These are phyloP conservation scores for Crenuchus spilurus DNA, from an alignment of 2,797 vertebrate species.

Conservation along the genomic window DNA sequence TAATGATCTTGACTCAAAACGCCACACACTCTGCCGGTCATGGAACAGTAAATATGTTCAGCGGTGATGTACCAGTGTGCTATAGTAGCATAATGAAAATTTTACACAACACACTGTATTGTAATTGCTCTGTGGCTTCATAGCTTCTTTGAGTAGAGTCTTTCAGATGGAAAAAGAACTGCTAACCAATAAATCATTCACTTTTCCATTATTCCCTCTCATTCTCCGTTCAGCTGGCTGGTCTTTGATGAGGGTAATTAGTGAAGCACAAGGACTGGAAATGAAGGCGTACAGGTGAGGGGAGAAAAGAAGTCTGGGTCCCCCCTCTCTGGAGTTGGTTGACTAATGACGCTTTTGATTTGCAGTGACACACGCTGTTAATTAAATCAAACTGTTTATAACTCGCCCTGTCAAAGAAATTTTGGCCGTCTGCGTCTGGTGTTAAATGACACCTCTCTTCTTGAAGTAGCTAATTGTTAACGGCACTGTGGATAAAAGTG, in stretches of 20 bases:
- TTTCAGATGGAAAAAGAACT: not conserved
- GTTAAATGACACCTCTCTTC: constrained; percentile 47
- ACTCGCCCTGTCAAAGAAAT: constrained; percentile 72
- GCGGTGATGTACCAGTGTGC: not conserved
- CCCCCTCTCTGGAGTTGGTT: constrained; percentile 60
- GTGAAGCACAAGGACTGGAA: constrained; percentile 27
- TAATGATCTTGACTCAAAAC: too few species aligned
- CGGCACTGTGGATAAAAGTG: not conserved
- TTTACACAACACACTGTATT: not conserved
- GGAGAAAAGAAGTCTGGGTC: constrained; percentile 48
- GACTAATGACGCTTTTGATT: constrained; percentile 80
- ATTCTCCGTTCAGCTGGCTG: constrained; percentile 8
- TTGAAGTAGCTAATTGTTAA: constrained; percentile 12
- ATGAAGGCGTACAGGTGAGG: constrained; percentile 40
- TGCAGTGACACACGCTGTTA: constrained; percentile 73
- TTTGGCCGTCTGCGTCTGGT: constrained; percentile 61
- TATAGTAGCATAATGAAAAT: not conserved
- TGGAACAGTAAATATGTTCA: too few species aligned
- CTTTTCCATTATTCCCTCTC: not conserved
- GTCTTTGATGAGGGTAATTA: constrained; percentile 39
- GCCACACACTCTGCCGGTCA: too few species aligned
- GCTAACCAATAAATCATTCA: constrained; percentile 29
- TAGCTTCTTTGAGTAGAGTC: not conserved
- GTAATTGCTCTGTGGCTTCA: not conserved
- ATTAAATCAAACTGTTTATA: constrained; percentile 82